A percentile compares a stretch with the other conserved stretches of the same genome.
Evolutionary conservation across 2,113 vertebrate genomes (phyloP).

Genomic region (Zapus hudsonius): DNA sequence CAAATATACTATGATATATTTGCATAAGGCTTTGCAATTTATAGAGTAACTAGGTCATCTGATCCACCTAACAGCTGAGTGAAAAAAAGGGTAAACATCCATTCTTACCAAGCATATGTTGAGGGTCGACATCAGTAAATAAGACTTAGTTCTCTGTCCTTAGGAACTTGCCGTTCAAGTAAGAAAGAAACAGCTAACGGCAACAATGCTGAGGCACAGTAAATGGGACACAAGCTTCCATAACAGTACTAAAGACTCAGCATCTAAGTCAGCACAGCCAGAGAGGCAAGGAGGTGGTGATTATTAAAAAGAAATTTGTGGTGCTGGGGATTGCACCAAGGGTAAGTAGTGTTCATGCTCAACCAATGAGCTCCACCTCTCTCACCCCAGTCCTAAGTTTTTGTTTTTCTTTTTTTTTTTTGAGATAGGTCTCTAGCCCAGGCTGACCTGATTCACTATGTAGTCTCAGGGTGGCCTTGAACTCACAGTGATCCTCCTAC

Average conservation of each 20-base stretch:
- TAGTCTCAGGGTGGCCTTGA: too few species aligned
- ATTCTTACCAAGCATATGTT: neutral
- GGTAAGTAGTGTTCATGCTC: too few species aligned
- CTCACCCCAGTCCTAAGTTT: too few species aligned
- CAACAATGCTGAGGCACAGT: neutral
- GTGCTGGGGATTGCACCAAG: neutral
- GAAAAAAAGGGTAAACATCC: slow-evolving; percentile 28
- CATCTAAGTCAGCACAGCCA: slow-evolving; percentile 28
- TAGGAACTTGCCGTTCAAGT: neutral
- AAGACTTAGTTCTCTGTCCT: slow-evolving; percentile 18
- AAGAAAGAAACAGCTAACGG: slow-evolving; percentile 45
- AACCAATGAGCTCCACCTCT: too few species aligned
- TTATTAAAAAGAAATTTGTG: neutral
- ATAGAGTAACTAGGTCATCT: slow-evolving; percentile 34
- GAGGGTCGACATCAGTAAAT: slow-evolving; percentile 2
- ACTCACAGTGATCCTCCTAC: too few species aligned
- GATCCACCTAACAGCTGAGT: slow-evolving; percentile 22
- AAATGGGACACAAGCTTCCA: slow-evolving; percentile 26
- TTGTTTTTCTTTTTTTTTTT: too few species aligned
- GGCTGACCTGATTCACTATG: too few species aligned
- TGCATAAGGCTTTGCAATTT: neutral
- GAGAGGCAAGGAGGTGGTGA: neutral
- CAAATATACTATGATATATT: slow-evolving; percentile 27
- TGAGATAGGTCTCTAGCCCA: too few species aligned
- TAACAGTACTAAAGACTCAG: neutral